Conservation (phyloP, 1,140 invertebrate genomes). For the Drosophila nigromelanica region DNA sequence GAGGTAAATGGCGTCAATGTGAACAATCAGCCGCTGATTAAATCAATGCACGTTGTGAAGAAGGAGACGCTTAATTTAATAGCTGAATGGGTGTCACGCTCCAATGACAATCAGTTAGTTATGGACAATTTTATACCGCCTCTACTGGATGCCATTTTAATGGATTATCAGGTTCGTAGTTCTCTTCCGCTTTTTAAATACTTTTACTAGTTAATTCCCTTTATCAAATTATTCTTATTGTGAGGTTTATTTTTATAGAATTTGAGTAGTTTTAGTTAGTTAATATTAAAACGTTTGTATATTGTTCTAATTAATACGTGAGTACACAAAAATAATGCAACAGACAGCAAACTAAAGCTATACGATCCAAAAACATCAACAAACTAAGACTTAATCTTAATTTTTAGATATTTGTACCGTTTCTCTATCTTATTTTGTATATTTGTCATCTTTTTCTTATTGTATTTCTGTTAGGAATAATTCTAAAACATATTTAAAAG, state of each 20-base stretch:
- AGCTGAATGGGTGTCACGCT: slow-evolving; percentile 97
- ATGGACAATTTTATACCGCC: slow-evolving; percentile 99
- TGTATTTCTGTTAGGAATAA: background rate
- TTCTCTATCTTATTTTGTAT: too few relatives aligned
- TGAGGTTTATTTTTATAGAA: too few relatives aligned
- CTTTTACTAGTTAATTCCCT: background rate
- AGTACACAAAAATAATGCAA: too few relatives aligned
- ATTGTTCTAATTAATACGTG: too few relatives aligned
- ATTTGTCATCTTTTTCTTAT: background rate
- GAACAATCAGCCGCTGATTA: slow-evolving; percentile 98
- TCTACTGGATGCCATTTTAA: slow-evolving; percentile 96
- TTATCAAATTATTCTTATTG: too few relatives aligned
- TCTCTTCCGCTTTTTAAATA: background rate
- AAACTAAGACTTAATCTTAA: too few relatives aligned
- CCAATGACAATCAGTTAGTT: slow-evolving; percentile 95
- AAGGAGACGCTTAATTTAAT: slow-evolving; percentile 99
- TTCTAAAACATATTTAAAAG: too few relatives aligned
- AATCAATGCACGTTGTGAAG: slow-evolving; percentile 99
- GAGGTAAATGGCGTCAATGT: slow-evolving; percentile 97
- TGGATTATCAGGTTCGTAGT: slow-evolving; percentile 93
- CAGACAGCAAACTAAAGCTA: too few relatives aligned
- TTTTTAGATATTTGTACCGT: too few relatives aligned
- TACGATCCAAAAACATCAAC: too few relatives aligned
- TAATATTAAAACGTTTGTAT: too few relatives aligned
- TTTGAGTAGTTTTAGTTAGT: too few relatives aligned